Evolutionary conservation across 2,113 vertebrate genomes (phyloP), one percentile per base, ranked within the genome.

Genomic region (Sarotherodon lohbergeri): DNA sequence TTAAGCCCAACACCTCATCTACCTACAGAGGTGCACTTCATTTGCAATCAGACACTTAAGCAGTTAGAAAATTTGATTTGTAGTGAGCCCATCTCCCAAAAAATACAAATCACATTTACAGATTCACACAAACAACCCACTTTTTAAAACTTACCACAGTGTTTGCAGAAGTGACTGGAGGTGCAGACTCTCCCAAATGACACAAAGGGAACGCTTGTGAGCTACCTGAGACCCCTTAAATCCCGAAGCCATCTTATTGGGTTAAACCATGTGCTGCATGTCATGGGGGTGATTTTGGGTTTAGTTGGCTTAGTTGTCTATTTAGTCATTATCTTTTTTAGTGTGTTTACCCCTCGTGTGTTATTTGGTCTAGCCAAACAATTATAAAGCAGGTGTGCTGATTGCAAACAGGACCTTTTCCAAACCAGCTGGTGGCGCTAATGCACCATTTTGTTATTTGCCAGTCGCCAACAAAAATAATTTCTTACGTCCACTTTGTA

Each of bases 281-380:
- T 34, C 27, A n/a, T 52, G 73, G 73, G 73, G 46, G 73, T 32
- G 27, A 78, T 78, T 22, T 52, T 3, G 73, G 4, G 73, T 52
- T 13, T 78, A 1, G 27, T 32, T 19, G 0, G 43, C 0, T 0
- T 50, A 0, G 1, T 5, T 19, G 10, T 52, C 46, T n/a, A n/a
- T 52, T 52, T 78, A 0, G 43, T 8, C 46, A 27, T 5, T 17
- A 78, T 3, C 73, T 50, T n/a, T 12, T 50, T 78, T 52, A 12
- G 48, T 4, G 46, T 78, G 11, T 52, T 52, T 34, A 1, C 27
- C 73, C 10, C 73, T n/a, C n/a, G 5, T 52, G 46, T 13, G 27
- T n/a, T 78, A 78, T 11, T 78, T 78, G 46, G 46, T 78, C 27
- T 32, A 50, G 3, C 46, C 46, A 78, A 32, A 52, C 17, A n/a